Evolutionary conservation across 2,888 invertebrate genomes (phyloP).

Genomic region (Apoda limacodes): DNA sequence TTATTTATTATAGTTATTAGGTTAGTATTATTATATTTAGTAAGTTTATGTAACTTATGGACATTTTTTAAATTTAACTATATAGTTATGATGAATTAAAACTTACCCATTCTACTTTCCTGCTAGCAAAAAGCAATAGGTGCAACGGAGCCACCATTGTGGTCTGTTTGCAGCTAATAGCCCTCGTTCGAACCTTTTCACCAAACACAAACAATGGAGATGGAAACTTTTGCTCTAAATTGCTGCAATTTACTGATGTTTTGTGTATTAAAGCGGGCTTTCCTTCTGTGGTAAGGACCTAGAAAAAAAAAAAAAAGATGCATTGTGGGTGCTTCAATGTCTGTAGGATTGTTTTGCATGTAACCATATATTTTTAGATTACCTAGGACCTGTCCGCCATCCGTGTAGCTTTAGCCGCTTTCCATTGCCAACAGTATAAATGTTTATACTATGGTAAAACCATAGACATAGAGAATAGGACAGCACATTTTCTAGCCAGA

Average conservation of each 20-base stretch:
- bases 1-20: too few species aligned
- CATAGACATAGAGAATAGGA: too few species aligned
- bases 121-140: slow-evolving; percentile 90
- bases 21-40: too few species aligned
- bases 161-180: slow-evolving; percentile 96
- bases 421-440: too few species aligned
- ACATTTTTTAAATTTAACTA: too few species aligned
- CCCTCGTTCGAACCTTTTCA: slow-evolving; percentile 96
- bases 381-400: background rate
- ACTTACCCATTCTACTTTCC: slow-evolving; percentile 82
- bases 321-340: too few species aligned
- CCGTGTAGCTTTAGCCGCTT: too few species aligned
- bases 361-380: background rate
- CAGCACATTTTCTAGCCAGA: too few species aligned
- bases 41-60: too few species aligned
- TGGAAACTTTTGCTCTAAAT: slow-evolving; percentile 84
- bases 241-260: slow-evolving; percentile 94
- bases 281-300: slow-evolving; percentile 94
- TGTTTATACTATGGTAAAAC: too few species aligned
- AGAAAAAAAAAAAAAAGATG: slow-evolving; percentile 7
- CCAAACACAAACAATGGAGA: slow-evolving; percentile 98
- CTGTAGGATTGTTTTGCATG: slow-evolving; percentile 1
- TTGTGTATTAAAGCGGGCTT: slow-evolving; percentile 96
- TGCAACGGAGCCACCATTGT: slow-evolving; percentile 95
- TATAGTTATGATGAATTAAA: too few species aligned